A percentile compares a stretch with the other conserved stretches of the same genome.
Evolutionary conservation across 2,888 invertebrate genomes (phyloP).

Genomic region (Fragum fragum): DNA sequence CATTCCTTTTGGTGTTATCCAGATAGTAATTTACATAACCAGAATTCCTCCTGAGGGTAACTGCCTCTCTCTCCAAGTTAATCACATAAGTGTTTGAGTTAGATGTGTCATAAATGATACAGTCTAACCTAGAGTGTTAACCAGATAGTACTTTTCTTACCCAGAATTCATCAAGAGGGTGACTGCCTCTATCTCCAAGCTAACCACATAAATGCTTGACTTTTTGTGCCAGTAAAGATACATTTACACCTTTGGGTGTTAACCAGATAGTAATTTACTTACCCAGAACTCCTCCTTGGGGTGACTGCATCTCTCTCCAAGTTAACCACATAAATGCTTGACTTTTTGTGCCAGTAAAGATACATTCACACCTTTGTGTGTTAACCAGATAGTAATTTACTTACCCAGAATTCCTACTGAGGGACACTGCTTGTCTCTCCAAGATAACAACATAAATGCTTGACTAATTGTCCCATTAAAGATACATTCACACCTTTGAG

Average conservation of each 20-base stretch:
- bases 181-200: slow-evolving; percentile 95
- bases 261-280: slow-evolving; percentile 87
- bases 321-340: slow-evolving; percentile 95
- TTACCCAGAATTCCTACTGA: slow-evolving; percentile 96
- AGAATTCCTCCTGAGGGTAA: slow-evolving; percentile 94
- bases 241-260: slow-evolving; percentile 89
- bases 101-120: too few species aligned
- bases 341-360: too few species aligned
- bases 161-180: slow-evolving; percentile 96
- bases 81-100: slow-evolving; percentile 95
- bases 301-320: slow-evolving; percentile 95
- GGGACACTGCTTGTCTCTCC: slow-evolving; percentile 94
- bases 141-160: slow-evolving; percentile 88
- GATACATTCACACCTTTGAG: too few species aligned
- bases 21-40: slow-evolving; percentile 89
- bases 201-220: slow-evolving; percentile 94
- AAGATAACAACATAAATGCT: slow-evolving; percentile 95
- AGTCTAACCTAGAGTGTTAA: too few species aligned
- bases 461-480: too few species aligned
- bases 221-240: slow-evolving; percentile 93
- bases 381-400: slow-evolving; percentile 72
- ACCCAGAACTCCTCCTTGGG: slow-evolving; percentile 96
- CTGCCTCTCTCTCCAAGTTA: slow-evolving; percentile 95
- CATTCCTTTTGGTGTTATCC: slow-evolving; percentile 89
- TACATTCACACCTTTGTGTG: slow-evolving; percentile 88